These are phyloP conservation scores for Hemicordylus capensis DNA, from an alignment of 2,113 vertebrate species.

Conservation along the genomic window DNA sequence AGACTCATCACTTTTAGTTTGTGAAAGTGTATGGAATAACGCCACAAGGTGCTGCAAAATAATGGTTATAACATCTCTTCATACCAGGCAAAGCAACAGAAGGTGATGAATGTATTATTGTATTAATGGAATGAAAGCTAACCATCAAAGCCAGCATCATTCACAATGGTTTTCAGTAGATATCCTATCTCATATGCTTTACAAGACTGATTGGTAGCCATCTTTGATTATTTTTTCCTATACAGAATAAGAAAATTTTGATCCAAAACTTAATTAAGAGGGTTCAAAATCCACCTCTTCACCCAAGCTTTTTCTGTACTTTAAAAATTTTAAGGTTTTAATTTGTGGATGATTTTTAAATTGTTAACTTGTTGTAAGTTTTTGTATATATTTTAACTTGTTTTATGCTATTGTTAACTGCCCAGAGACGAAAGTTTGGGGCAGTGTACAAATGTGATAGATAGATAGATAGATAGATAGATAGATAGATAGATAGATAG, in stretches of 20 bases:
- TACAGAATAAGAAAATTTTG: background rate
- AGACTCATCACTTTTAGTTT: background rate
- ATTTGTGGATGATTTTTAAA: too few relatives aligned
- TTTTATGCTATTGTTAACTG: too few relatives aligned
- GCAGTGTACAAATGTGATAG: too few relatives aligned
- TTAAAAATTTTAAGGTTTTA: too few relatives aligned
- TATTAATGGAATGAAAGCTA: conserved; percentile 16
- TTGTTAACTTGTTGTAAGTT: too few relatives aligned
- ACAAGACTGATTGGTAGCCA: background rate
- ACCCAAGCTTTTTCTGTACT: too few relatives aligned
- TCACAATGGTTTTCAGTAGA: background rate
- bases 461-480: too few relatives aligned
- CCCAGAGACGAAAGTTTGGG: too few relatives aligned
- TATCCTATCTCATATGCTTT: background rate
- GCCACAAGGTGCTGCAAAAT: background rate
- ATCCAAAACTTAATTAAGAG: background rate
- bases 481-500: too few relatives aligned
- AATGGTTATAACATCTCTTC: background rate
- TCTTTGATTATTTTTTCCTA: background rate
- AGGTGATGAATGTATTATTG: background rate
- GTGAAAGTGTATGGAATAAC: background rate
- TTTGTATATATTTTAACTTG: too few relatives aligned
- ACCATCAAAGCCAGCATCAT: background rate
- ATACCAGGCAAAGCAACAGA: background rate
- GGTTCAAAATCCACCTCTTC: too few relatives aligned